Conservation (phyloP, 92 coral and sea anemone genomes). For the Actinernus sp. region DNA sequence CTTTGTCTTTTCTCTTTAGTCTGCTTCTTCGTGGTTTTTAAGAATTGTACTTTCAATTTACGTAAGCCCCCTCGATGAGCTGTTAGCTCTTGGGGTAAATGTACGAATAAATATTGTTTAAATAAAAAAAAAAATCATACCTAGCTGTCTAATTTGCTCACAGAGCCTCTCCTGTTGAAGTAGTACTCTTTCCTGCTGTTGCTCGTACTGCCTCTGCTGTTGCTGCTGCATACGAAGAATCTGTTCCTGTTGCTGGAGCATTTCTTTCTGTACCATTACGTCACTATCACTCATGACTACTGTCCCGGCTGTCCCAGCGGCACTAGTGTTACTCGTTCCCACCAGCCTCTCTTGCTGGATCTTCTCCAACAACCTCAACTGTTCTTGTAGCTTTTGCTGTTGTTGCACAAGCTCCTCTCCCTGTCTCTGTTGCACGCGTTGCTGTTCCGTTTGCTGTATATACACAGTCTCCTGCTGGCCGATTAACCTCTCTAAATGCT, state of each 20-base stretch:
- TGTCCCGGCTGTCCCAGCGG: no score
- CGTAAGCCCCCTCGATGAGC: no score
- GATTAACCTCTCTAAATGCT: constrained; percentile 67
- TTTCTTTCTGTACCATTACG: constrained; percentile 64
- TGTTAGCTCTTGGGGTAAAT: no score
- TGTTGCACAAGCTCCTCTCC: constrained; percentile 67
- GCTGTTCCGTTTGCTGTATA: constrained; percentile 74
- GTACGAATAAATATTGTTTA: no score
- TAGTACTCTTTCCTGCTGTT: constrained; percentile 72
- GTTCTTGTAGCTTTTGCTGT: constrained; percentile 71
- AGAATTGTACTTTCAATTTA: no score
- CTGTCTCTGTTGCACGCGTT: constrained; percentile 72
- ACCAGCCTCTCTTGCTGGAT: constrained; percentile 35
- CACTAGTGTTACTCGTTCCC: background rate
- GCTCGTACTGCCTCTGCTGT: constrained; percentile 65
- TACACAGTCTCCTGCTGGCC: constrained; percentile 75
- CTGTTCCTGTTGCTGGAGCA: constrained; percentile 79
- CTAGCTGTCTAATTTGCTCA: constrained; percentile 76
- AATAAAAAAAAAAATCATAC: constrained; percentile 25
- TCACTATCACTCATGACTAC: constrained; percentile 57
- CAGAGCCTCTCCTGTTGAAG: constrained; percentile 75
- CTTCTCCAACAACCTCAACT: constrained; percentile 64
- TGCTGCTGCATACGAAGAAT: constrained; percentile 71
- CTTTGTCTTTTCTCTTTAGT: no score
- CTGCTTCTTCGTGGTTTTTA: no score